Base-by-base conservation (phyloP, 2,113 vertebrate genomes). In the Poeciliopsis prolifica region DNA sequence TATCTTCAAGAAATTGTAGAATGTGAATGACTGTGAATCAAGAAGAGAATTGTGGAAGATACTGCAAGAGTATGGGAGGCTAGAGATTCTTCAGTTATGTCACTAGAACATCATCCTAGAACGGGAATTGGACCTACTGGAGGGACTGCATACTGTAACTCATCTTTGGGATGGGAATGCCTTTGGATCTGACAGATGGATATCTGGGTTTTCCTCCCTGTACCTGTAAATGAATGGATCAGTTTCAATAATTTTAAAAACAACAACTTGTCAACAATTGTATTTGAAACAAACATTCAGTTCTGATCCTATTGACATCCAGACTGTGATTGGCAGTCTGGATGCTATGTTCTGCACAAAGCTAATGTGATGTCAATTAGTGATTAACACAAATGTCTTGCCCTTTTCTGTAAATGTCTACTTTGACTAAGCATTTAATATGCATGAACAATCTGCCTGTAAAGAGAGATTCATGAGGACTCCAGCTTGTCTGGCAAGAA, bases 281-380 rank as follows among this genome's bases (percentile, higher is more conserved):
- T 5, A 42, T 42, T 42, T 42, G 14, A 14, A 42, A 42, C 40
- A 42, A 15, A 42, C 40, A 42, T 42, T 42, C 40, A 15, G 14
- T 15, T 14, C 40, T 15, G 40, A 42, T 42, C 40, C 40, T 42
- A 15, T 1, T 42, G 14, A 70, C 28, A 82, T 31, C 30, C 30
- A 31, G 30, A 31, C 30, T 31, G 30, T 79, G 75, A 80, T 78
- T 88, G 86, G 84, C 82, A 83, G 65, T 70, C 81, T 81, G 85
- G 86, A 74, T 91, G 82, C 86, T 89, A 64, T 78, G 84, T 88
- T 94, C 89, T 82, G 93, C 95, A 94, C 87, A 88, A 93, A 94
- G 89, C 90, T 89, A 94, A 93, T 95, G 93, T 89, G 66, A 81
- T 93, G 91, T 92, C 91, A 90, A 94, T 95, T 92, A 88, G 84